These are phyloP conservation scores for Scaptomyza graminum DNA, from an alignment of 1,140 invertebrate species.

Conservation along the genomic window DNA sequence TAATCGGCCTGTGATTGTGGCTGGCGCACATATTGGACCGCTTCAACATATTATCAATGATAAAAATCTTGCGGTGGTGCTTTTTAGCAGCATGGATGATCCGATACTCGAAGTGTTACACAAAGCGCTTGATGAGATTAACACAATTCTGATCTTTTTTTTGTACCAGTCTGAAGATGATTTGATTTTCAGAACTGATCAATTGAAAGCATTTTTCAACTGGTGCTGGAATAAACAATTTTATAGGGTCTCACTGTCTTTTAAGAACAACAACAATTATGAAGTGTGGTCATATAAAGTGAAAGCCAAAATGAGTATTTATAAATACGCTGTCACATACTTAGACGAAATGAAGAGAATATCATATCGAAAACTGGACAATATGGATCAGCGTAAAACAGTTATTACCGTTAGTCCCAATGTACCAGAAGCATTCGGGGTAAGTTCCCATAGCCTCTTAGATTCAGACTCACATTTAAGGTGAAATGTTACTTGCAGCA, in stretches of 20 bases:
- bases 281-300: slow-evolving; percentile 2
- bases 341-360: no score
- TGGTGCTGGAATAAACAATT: neutral
- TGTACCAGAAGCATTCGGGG: slow-evolving; percentile 8
- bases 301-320: neutral
- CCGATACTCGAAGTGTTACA: neutral
- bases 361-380: neutral
- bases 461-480: neutral
- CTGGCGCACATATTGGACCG: neutral
- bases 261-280: neutral
- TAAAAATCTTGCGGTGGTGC: slow-evolving; percentile 1
- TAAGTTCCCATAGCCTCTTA: neutral
- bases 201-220: neutral
- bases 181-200: no score
- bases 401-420: neutral
- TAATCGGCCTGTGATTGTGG: slow-evolving; percentile 2
- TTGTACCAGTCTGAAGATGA: neutral
- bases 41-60: neutral
- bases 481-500: neutral
- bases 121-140: neutral
- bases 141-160: neutral
- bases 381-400: neutral
- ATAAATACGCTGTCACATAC: neutral
- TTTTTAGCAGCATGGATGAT: neutral
- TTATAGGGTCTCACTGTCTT: neutral